A percentile compares a stretch with the other conserved stretches of the same genome.
Evolutionary conservation across 2,113 vertebrate genomes (phyloP).

Genomic region (Zootoca vivipara): DNA sequence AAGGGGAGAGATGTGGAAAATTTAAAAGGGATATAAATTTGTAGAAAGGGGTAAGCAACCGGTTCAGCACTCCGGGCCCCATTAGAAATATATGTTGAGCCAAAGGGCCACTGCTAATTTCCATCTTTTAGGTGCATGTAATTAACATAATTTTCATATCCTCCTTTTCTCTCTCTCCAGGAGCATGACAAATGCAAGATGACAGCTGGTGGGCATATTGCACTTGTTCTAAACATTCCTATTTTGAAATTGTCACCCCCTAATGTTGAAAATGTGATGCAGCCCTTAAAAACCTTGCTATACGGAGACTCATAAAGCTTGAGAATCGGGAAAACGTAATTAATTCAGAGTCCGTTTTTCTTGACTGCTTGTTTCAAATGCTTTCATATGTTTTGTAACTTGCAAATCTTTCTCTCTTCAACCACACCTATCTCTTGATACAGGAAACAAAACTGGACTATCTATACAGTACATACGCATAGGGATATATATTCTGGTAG

Average conservation of each 20-base stretch:
- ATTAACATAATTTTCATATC: constrained; percentile 21
- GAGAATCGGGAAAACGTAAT: background rate
- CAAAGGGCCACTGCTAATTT: constrained; percentile 20
- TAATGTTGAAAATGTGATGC: background rate
- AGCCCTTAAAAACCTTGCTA: background rate
- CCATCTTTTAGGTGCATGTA: constrained; percentile 26
- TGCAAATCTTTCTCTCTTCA: background rate
- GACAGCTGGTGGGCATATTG: background rate
- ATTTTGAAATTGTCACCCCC: constrained; percentile 3
- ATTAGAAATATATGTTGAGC: constrained; percentile 7
- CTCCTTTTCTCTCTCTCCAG: background rate
- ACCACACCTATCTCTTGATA: background rate
- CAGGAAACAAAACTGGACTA: background rate
- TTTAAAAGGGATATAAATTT: constrained; percentile 14
- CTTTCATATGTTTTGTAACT: background rate
- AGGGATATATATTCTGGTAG: background rate
- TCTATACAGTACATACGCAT: background rate
- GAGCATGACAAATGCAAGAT: constrained; percentile 5
- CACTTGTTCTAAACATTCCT: background rate
- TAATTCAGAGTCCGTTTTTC: background rate
- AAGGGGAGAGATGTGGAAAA: constrained; percentile 49
- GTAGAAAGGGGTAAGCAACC: background rate
- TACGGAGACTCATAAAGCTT: background rate
- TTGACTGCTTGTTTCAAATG: background rate
- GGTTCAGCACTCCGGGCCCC: background rate